A percentile compares a stretch with the other conserved stretches of the same genome.
phyloP scores from a whole-genome alignment of 2,888 invertebrate species.

The Lottia scabra region DNA sequence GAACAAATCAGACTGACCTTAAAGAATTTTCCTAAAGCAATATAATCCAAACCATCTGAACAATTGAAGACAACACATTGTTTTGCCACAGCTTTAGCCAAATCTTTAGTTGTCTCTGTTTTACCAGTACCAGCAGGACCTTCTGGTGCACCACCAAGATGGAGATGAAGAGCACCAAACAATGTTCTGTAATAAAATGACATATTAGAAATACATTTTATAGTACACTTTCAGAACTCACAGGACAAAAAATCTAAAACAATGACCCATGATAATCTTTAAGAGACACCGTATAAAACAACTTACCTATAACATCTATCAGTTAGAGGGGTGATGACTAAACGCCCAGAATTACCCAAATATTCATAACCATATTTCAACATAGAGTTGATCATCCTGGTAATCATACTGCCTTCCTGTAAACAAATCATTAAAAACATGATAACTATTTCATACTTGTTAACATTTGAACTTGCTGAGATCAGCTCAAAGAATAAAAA shows the following conservation, averaged over 20 bases:
- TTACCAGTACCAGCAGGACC: constrained; percentile 72
- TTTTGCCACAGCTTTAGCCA: constrained; percentile 72
- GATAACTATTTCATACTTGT: no score
- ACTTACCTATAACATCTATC: constrained; percentile 71
- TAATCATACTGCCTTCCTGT: constrained; percentile 69
- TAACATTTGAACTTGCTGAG: background rate
- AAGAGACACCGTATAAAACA: no score
- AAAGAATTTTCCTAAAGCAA: constrained; percentile 72
- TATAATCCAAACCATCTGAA: constrained; percentile 71
- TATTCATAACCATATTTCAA: constrained; percentile 71
- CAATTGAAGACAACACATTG: constrained; percentile 73
- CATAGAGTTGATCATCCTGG: constrained; percentile 71
- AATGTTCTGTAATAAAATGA: constrained; percentile 65
- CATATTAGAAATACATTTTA: no score
- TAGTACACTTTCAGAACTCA: no score
- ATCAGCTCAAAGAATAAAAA: background rate
- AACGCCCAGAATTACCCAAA: constrained; percentile 70
- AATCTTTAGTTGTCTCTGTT: constrained; percentile 71
- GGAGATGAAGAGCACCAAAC: constrained; percentile 71
- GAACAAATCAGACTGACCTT: constrained; percentile 58
- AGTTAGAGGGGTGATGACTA: constrained; percentile 72
- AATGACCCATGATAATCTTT: no score
- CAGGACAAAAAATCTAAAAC: no score
- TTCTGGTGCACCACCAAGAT: constrained; percentile 71
- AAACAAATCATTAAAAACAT: no score